These are phyloP conservation scores for Hypena proboscidalis DNA, from an alignment of 2,888 invertebrate genomes.

Conservation along the genomic window DNA sequence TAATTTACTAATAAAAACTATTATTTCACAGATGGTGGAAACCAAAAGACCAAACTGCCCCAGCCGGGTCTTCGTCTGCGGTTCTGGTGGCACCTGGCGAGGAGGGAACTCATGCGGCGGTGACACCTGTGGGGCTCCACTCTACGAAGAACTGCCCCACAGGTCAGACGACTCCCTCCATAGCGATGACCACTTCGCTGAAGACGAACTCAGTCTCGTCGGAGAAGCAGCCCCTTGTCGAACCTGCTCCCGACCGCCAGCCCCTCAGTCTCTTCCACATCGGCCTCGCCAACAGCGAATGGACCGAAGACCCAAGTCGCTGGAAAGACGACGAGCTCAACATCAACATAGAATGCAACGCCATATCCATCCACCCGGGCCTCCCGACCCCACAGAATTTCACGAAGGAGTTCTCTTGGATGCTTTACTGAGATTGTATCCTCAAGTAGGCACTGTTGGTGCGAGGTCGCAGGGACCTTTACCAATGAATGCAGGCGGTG, in stretches of 20 bases:
- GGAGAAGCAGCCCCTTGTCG: conserved; percentile 80
- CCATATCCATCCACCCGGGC: conserved; percentile 88
- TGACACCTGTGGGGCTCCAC: conserved; percentile 87
- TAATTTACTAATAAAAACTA: conserved; percentile 17
- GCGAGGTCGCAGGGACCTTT: conserved; percentile 77
- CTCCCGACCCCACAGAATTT: conserved; percentile 91
- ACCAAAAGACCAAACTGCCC: conserved; percentile 86
- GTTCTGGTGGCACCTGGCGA: conserved; percentile 83
- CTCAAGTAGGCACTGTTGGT: conserved; percentile 89
- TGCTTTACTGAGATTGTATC: conserved; percentile 89
- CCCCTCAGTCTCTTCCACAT: conserved; percentile 82
- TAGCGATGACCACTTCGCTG: conserved; percentile 94
- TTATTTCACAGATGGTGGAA: conserved; percentile 88
- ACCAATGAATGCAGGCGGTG: conserved; percentile 86
- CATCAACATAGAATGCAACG: conserved; percentile 76
- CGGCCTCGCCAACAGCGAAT: conserved; percentile 86
- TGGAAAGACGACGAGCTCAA: conserved; percentile 80
- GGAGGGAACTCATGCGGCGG: conserved; percentile 79
- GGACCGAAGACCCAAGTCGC: conserved; percentile 84
- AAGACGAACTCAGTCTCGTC: conserved; percentile 89
- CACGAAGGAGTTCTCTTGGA: conserved; percentile 93
- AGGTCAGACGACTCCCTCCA: conserved; percentile 86
- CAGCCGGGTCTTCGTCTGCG: conserved; percentile 89
- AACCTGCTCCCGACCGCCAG: conserved; percentile 80
- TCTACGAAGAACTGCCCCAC: conserved; percentile 91